A percentile compares a stretch with the other conserved stretches of the same genome.
Conservation (phyloP, 2,797 vertebrate species). For the Heteromormyrus szaboi region DNA sequence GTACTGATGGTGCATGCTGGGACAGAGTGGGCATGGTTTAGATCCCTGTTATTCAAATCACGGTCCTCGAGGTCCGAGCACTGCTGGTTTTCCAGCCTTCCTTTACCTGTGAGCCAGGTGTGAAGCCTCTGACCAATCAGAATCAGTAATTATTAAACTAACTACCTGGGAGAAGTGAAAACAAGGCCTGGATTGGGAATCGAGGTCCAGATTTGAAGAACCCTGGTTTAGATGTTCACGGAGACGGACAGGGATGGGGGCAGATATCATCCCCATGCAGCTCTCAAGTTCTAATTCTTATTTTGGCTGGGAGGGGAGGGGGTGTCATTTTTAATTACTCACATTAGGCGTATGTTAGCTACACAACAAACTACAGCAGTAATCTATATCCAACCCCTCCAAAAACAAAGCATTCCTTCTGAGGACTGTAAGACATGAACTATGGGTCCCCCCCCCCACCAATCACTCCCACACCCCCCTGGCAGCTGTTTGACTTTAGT, state of each 20-base stretch:
- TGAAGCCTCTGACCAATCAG: too few relatives aligned
- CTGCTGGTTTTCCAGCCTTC: too few relatives aligned
- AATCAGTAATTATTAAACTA: too few relatives aligned
- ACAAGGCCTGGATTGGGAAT: too few relatives aligned
- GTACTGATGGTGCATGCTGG: neutral
- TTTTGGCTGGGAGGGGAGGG: neutral
- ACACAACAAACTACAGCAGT: neutral
- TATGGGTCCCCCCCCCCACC: neutral
- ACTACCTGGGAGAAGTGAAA: too few relatives aligned
- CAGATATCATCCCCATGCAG: neutral
- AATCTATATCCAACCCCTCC: constrained; percentile 4
- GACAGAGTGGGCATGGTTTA: neutral
- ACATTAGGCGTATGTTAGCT: neutral
- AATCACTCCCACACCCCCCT: constrained; percentile 7
- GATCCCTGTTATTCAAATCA: too few relatives aligned
- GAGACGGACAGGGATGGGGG: neutral
- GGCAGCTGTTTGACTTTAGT: constrained; percentile 69
- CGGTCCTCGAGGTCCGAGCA: too few relatives aligned
- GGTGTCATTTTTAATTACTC: constrained; percentile 1
- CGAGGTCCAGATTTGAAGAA: too few relatives aligned
- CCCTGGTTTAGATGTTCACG: neutral
- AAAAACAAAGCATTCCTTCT: constrained; percentile 15
- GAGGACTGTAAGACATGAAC: constrained; percentile 4
- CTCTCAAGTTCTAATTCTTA: neutral
- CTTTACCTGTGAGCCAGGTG: too few relatives aligned